Evolutionary conservation across 2,113 vertebrate genomes (phyloP).

Genomic region (Dipodomys stephensi): DNA sequence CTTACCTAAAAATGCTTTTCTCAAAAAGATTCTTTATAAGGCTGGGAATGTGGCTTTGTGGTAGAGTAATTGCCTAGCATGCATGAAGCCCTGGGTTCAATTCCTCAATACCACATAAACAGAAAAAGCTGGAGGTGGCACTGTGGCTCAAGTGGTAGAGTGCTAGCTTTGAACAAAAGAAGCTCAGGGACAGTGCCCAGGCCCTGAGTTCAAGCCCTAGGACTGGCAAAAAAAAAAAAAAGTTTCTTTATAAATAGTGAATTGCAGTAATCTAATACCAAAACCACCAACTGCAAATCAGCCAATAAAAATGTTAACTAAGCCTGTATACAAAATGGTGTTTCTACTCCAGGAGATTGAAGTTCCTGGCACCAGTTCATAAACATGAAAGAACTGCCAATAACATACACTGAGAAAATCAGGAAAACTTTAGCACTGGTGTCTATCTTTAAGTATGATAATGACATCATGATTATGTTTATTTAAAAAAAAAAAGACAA

Average conservation of each 20-base stretch:
- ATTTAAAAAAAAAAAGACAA: too few relatives aligned
- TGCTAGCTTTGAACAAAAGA: too few relatives aligned
- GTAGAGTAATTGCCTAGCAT: too few relatives aligned
- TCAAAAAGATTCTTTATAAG: neutral
- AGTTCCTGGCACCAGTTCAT: neutral
- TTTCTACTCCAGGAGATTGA: neutral
- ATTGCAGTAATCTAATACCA: slow-evolving; percentile 25
- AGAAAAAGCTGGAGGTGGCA: too few relatives aligned
- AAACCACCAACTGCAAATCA: slow-evolving; percentile 47
- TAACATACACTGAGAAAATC: neutral
- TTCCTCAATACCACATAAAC: too few relatives aligned
- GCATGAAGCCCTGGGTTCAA: too few relatives aligned
- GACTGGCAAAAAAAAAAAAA: too few relatives aligned
- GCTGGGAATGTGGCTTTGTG: too few relatives aligned
- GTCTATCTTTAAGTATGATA: neutral
- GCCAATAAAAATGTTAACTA: slow-evolving; percentile 13
- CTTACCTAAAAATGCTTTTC: neutral
- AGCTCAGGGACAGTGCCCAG: too few relatives aligned
- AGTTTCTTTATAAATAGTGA: neutral
- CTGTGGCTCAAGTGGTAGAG: too few relatives aligned
- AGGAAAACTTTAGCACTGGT: slow-evolving; percentile 5
- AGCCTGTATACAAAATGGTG: neutral
- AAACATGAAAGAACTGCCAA: neutral
- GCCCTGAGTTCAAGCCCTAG: too few relatives aligned
- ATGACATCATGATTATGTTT: neutral